Conservation (phyloP, 2,113 vertebrate species). For the Stigmatopora argus region DNA sequence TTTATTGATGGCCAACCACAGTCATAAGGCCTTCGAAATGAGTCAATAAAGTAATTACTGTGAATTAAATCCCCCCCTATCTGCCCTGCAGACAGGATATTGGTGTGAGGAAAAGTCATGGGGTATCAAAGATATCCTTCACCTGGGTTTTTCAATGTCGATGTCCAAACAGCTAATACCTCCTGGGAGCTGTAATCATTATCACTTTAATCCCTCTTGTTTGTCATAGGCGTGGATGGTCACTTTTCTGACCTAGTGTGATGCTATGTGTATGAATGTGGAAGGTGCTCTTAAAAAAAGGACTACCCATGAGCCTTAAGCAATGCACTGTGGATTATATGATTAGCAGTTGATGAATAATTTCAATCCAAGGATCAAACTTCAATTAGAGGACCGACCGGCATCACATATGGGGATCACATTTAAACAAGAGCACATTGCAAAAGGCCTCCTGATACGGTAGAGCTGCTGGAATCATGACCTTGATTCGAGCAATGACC, state of each 20-base stretch:
- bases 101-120: constrained; percentile 34
- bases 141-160: constrained; percentile 60
- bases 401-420: constrained; percentile 34
- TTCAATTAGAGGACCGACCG: constrained; percentile 50
- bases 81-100: constrained; percentile 44
- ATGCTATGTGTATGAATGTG: constrained; percentile 30
- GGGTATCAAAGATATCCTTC: constrained; percentile 54
- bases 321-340: constrained; percentile 33
- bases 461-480: constrained; percentile 53
- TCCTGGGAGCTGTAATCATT: constrained; percentile 65
- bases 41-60: constrained; percentile 77
- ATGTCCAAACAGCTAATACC: constrained; percentile 61
- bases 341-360: constrained; percentile 45
- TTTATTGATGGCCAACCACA: constrained; percentile 72
- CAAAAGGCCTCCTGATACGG: constrained; percentile 32
- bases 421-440: constrained; percentile 48
- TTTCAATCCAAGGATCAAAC: constrained; percentile 43
- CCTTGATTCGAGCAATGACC: constrained; percentile 64
- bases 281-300: constrained; percentile 41
- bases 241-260: constrained; percentile 53
- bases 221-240: constrained; percentile 53
- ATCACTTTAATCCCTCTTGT: constrained; percentile 65
- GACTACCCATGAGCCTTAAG: constrained; percentile 30
- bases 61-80: constrained; percentile 65
- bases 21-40: constrained; percentile 65